Percentiles rank a stretch among this genome's conserved stretches.
Evolutionary conservation across 2,888 invertebrate species (phyloP).

Genomic region (Drosophila subsilvestris): DNA sequence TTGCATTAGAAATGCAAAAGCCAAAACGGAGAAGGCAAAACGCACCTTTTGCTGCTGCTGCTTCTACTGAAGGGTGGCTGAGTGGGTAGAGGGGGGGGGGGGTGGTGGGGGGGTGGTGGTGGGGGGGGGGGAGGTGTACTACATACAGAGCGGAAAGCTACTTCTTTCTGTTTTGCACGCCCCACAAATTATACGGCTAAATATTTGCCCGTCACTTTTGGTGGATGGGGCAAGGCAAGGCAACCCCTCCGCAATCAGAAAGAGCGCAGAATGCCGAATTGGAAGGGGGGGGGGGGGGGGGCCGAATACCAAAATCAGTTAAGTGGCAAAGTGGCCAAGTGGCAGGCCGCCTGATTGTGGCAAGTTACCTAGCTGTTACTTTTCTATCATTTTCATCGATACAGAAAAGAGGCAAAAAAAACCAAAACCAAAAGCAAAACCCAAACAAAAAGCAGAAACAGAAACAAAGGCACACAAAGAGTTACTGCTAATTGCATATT

Average conservation of each 20-base stretch:
- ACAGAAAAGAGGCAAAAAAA: slow-evolving; percentile 25
- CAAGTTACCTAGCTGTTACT: slow-evolving; percentile 46
- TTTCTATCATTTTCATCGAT: slow-evolving; percentile 52
- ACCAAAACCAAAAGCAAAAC: slow-evolving; percentile 36
- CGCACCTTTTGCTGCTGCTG: slow-evolving; percentile 73
- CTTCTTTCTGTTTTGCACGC: slow-evolving; percentile 48
- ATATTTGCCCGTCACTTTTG: slow-evolving; percentile 74
- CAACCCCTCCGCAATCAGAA: slow-evolving; percentile 51
- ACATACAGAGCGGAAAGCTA: neutral
- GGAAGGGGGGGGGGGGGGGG: neutral
- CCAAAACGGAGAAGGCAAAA: slow-evolving; percentile 51
- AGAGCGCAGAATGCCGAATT: slow-evolving; percentile 26
- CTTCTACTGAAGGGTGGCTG: neutral
- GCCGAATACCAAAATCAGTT: slow-evolving; percentile 46
- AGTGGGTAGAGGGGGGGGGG: no score
- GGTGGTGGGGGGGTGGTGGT: no score
- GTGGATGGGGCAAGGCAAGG: slow-evolving; percentile 6
- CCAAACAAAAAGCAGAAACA: slow-evolving; percentile 40
- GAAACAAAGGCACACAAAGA: slow-evolving; percentile 40
- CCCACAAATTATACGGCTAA: slow-evolving; percentile 74
- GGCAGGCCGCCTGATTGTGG: slow-evolving; percentile 55
- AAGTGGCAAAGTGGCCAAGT: slow-evolving; percentile 57
- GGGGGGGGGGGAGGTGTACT: no score
- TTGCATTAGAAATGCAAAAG: slow-evolving; percentile 80
- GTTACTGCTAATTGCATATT: slow-evolving; percentile 79